Percentiles rank a stretch among this genome's conserved stretches.
phyloP scores from a whole-genome alignment of 2,113 vertebrate species.

The Phodopus roborovskii region DNA sequence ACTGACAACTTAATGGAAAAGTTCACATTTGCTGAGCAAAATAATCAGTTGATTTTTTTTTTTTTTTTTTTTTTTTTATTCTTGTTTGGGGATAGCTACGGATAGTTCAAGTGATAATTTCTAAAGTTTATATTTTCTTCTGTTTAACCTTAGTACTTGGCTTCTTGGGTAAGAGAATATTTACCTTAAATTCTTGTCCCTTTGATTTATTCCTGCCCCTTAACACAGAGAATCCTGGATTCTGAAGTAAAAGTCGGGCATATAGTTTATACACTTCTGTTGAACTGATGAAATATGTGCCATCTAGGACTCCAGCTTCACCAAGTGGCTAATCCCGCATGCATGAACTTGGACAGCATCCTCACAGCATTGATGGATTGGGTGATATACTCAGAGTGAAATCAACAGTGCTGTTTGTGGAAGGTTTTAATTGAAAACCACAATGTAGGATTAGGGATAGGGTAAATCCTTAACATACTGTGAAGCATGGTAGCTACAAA shows the following conservation, averaged over 20 bases:
- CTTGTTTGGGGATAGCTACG: neutral
- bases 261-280: neutral
- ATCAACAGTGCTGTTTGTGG: neutral
- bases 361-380: neutral
- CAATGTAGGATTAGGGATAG: neutral
- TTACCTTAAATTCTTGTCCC: constrained; percentile 12
- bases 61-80: neutral
- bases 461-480: neutral
- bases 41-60: constrained; percentile 14
- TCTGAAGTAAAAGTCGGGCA: neutral
- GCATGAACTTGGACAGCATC: neutral
- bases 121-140: constrained; percentile 25
- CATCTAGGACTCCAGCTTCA: neutral
- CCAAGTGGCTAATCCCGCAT: neutral
- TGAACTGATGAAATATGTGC: neutral
- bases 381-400: neutral
- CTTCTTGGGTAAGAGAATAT: constrained; percentile 27
- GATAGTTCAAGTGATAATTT: neutral
- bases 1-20: constrained; percentile 3
- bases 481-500: neutral
- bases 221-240: neutral
- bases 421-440: constrained; percentile 24
- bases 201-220: neutral
- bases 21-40: constrained; percentile 36
- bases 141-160: constrained; percentile 3